Percentiles rank a stretch among this genome's conserved stretches.
These are phyloP conservation scores for Podarcis muralis DNA, from an alignment of 2,113 vertebrate species.

Conservation along the genomic window DNA sequence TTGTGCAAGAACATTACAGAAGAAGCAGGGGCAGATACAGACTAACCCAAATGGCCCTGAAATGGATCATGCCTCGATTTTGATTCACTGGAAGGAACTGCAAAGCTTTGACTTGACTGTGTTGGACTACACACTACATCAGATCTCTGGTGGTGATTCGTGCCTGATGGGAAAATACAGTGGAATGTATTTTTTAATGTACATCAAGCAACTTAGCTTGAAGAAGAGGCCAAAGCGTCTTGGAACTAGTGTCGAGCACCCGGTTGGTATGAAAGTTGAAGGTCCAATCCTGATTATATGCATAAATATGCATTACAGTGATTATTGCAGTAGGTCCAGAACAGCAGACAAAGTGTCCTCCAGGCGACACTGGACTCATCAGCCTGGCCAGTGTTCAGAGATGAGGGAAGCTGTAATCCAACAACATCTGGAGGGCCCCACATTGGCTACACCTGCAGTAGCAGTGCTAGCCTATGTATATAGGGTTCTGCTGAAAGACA, in stretches of 20 bases:
- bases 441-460: no score
- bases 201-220: background rate
- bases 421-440: no score
- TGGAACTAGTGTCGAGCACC: background rate
- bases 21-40: conserved; percentile 18
- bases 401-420: no score
- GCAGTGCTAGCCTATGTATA: no score
- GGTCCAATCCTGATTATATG: no score
- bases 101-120: background rate
- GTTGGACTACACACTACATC: conserved; percentile 7
- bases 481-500: no score
- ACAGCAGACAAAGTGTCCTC: no score
- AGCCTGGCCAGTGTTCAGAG: no score
- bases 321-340: no score
- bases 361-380: no score
- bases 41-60: conserved; percentile 29
- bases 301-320: no score
- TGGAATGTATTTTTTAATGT: background rate
- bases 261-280: no score
- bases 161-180: rapidly evolving
- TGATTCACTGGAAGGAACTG: background rate
- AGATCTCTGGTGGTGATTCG: background rate
- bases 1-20: conserved; percentile 13
- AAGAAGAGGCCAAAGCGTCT: background rate
- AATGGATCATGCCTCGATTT: background rate